Base-by-base conservation (phyloP, 1,140 invertebrate species). In the Caligus rogercresseyi region DNA sequence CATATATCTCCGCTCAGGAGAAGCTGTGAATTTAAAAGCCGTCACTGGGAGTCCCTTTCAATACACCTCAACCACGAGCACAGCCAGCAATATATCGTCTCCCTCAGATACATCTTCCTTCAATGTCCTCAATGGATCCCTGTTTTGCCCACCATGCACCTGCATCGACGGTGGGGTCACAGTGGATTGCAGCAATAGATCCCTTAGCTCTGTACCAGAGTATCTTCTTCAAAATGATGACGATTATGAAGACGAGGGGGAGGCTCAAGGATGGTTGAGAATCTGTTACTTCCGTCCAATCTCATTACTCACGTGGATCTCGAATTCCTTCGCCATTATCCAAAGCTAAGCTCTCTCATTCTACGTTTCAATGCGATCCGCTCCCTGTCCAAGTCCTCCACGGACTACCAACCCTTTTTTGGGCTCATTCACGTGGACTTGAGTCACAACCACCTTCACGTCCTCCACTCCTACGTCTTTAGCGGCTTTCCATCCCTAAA, bases 391-490 rank as follows among this genome's bases (percentile, higher is more conserved):
- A 43, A 43, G 31, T 43, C 31, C 31, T 43, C 31, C n/a, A 43
- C 31, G n/a, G 31, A 43, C 31, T 56, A 56, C 24, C 20, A 56
- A 23, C 57, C 57, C 1, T 25, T 60, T 25, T 60, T 60, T 19
- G 25, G 26, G n/a, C 16, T 60, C 16, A 3, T 60, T 1, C 57
- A 60, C 26, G 18, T 60, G 2, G 57, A 60, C 26, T 25, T 60
- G 24, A 60, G 57, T 16, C 15, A 31, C 18, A 60, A 60, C 24
- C 24, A 63, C 15, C 25, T 63, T 20, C 53, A 63, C 20, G 61
- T 63, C 43, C 43, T 63, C 13, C 61, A 63, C 54, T 51, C 52
- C 16, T 63, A 58, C 21, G 52, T 63, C 16, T 63, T 63, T 54
- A 55, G n/a, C 20, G 51, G 52, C 19, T 25, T 63, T 25, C 61